These are phyloP conservation scores for Silurus glanis DNA, from an alignment of 2,113 vertebrate species.

Conservation along the genomic window DNA sequence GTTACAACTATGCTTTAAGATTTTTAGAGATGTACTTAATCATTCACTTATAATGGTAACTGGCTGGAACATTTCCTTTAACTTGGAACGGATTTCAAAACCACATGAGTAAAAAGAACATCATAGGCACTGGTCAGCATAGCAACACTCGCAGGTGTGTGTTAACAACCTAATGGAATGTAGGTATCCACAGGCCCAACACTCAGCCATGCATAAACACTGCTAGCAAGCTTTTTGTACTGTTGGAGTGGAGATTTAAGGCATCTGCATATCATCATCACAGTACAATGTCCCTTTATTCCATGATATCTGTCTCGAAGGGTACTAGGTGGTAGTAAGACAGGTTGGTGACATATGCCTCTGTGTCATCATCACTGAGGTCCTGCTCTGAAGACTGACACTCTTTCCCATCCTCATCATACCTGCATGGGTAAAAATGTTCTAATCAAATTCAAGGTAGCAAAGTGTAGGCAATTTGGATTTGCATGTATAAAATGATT, in stretches of 20 bases:
- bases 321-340: slow-evolving; percentile 97
- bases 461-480: not conserved
- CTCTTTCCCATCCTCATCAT: slow-evolving; percentile 84
- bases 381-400: slow-evolving; percentile 77
- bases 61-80: too few relatives aligned
- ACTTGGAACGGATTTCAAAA: not conserved
- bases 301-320: slow-evolving; percentile 95
- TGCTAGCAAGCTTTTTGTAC: not conserved
- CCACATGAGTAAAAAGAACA: not conserved
- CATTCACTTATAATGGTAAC: not conserved
- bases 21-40: not conserved
- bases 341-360: slow-evolving; percentile 93
- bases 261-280: not conserved
- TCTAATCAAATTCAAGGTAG: not conserved
- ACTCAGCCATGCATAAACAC: not conserved
- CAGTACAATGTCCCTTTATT: slow-evolving; percentile 70
- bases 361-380: slow-evolving; percentile 78
- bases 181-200: not conserved
- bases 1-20: not conserved
- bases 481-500: not conserved
- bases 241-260: not conserved
- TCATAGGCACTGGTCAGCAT: slow-evolving; percentile 3
- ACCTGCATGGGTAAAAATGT: slow-evolving; percentile 67
- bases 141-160: not conserved
- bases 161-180: not conserved